Evolutionary conservation across 2,797 vertebrate genomes (phyloP), one percentile per base, ranked within the genome.

Genomic region (Columba guinea): DNA sequence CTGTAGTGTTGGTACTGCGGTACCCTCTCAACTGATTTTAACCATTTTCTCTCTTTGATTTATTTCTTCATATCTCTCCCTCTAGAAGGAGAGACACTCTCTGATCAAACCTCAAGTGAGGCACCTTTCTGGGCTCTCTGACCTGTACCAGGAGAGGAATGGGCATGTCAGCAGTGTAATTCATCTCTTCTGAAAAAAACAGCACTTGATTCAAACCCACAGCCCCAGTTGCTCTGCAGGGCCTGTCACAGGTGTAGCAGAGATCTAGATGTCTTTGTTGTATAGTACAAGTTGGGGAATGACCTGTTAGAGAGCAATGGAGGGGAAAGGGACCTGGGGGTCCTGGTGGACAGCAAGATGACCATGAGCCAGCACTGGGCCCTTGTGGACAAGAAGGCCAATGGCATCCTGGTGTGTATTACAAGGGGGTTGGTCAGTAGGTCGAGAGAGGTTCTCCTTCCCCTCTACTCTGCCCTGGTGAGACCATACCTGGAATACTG

Each of bases 141-240:
- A 5, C 32, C 53, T 58, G n/a, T 22, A 44, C n/a, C 4, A 3
- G 21, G 34, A 73, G 39, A 69, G n/a, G 49, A 79, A 49, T 0
- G 1, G 14, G 22, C 27, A 55, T 1, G 1, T 19, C 32, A 73
- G 35, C 27, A 55, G 27, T 0, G 0, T 24, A 30, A 39, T 39
- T 59, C 32, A 51, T 35, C 79, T 64, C 35, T 27, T 23, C 35
- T 19, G 4, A 74, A 52, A 46, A 63, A 19, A 0, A 0, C 24
- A 56, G 26, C 18, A 5, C 63, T 52, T 10, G 11, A 17, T 44
- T 65, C 35, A 34, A 74, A 22, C 6, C 19, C 2, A 0, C 24
- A 37, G n/a, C 16, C 62, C 15, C 37, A 14, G 24, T 52, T 48
- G 71, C 77, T 86, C 63, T 53, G 34, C 28, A 30, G 7, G 16